A percentile compares a stretch with the other conserved stretches of the same genome.
Evolutionary conservation across 2,888 invertebrate species (phyloP).

Genomic region (Sminthurides aquaticus): DNA sequence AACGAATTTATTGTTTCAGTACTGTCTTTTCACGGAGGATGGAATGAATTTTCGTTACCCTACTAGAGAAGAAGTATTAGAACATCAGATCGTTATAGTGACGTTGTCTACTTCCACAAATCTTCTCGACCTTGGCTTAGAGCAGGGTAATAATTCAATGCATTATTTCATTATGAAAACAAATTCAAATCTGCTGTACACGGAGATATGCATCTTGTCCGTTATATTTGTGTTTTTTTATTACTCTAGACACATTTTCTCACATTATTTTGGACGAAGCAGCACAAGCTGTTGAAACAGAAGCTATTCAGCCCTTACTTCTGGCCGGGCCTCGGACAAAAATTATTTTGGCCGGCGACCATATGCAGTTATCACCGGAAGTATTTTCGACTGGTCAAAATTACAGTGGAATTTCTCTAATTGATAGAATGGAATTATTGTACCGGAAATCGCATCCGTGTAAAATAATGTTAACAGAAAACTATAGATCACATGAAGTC

Average conservation of each 20-base stretch:
- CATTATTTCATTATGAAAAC: conserved; percentile 1
- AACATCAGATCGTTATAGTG: conserved; percentile 65
- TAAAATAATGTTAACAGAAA: conserved; percentile 69
- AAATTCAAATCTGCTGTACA: too few species aligned
- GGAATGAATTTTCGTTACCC: conserved; percentile 59
- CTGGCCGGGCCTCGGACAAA: conserved; percentile 64
- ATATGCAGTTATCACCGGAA: conserved; percentile 54
- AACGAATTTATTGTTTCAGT: conserved; percentile 51
- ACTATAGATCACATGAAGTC: conserved; percentile 72
- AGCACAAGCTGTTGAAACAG: conserved; percentile 76
- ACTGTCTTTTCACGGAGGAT: conserved; percentile 60
- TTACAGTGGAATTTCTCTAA: conserved; percentile 46
- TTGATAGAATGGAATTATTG: conserved; percentile 70
- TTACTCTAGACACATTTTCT: conserved; percentile 59
- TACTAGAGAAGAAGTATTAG: conserved; percentile 60
- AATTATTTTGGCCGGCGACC: conserved; percentile 74
- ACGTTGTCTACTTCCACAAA: conserved; percentile 70
- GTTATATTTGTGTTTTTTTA: too few species aligned
- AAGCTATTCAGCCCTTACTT: conserved; percentile 71
- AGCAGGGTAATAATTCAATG: conserved; percentile 51
- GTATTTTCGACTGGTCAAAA: conserved; percentile 24
- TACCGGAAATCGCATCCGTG: conserved; percentile 67
- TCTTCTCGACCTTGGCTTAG: conserved; percentile 60
- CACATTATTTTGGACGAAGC: conserved; percentile 80
- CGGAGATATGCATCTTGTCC: too few species aligned